These are phyloP conservation scores for Gryllus longicercus DNA, from an alignment of 2,888 invertebrate genomes.

Conservation along the genomic window DNA sequence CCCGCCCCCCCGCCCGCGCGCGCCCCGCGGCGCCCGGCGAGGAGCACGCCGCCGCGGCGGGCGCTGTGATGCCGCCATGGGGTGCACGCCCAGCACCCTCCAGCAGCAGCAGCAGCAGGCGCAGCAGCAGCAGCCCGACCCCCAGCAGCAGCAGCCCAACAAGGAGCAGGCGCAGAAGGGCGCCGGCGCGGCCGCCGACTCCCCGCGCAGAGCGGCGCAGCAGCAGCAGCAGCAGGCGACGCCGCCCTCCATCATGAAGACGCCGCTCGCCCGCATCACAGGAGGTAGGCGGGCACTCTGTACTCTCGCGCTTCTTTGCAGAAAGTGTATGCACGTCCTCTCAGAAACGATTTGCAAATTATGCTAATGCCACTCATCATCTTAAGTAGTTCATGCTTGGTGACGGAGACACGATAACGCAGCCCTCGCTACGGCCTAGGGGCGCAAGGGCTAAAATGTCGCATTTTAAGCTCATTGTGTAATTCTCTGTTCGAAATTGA, in stretches of 20 bases:
- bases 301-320: no score
- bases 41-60: background rate
- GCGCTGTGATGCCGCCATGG: conserved; percentile 6
- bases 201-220: background rate
- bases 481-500: no score
- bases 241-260: background rate
- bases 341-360: no score
- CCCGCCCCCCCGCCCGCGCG: no score
- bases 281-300: background rate
- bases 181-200: no score
- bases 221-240: background rate
- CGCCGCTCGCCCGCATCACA: conserved; percentile 1
- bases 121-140: background rate
- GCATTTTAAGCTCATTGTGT: no score
- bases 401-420: no score
- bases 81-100: conserved; percentile 1
- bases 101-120: background rate
- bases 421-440: no score
- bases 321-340: no score
- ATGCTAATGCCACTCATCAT: no score
- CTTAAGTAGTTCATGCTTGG: no score
- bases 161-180: background rate
- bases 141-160: background rate
- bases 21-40: background rate
- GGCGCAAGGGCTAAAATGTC: no score